Evolutionary conservation across 35 echinoderm and acorn worm genomes (phyloP).

Genomic region (Hemicentrotus pulcherrimus): DNA sequence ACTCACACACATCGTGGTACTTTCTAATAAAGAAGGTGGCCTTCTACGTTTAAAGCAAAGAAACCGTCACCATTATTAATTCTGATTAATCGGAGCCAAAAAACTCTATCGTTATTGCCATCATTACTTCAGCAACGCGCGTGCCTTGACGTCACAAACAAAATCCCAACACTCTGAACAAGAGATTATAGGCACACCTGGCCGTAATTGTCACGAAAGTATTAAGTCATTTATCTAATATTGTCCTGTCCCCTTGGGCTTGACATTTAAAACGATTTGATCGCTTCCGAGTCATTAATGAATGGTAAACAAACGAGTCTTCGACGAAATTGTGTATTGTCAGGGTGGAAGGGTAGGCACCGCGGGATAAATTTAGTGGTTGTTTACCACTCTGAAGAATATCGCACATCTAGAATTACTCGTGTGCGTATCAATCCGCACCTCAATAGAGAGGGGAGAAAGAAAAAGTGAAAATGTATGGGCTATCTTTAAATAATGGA

Average conservation of each 20-base stretch:
- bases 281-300: slow-evolving; percentile 1
- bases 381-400: not conserved
- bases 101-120: not conserved
- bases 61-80: not conserved
- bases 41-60: not conserved
- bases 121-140: not conserved
- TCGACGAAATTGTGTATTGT: not conserved
- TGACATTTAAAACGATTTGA: slow-evolving; percentile 13
- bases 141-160: not conserved
- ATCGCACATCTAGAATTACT: not conserved
- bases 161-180: not conserved
- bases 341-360: not conserved
- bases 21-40: not conserved
- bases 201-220: not conserved
- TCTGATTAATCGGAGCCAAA: not conserved
- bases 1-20: not conserved
- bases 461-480: not conserved
- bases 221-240: not conserved
- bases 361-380: not conserved
- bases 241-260: not conserved
- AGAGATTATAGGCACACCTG: not conserved
- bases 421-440: not conserved
- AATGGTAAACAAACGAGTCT: not conserved
- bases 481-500: not conserved
- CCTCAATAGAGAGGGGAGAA: not conserved